phyloP scores from a whole-genome alignment of 2,113 vertebrate species.

The Tympanuchus pallidicinctus region DNA sequence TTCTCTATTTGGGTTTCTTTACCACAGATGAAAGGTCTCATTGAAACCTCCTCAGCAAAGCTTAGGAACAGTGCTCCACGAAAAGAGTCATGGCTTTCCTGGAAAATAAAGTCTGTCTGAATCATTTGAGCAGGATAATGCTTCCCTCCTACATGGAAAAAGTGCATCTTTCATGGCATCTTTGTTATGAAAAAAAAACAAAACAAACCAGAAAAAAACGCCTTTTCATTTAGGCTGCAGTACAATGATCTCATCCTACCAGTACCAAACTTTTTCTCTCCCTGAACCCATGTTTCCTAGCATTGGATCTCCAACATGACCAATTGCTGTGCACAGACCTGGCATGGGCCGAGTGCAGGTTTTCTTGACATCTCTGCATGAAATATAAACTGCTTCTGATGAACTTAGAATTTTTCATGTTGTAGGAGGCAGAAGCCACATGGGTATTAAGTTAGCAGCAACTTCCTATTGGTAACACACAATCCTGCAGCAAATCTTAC shows the following conservation, averaged over 20 bases:
- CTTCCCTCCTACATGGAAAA: constrained; percentile 21
- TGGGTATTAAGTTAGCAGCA: rapidly evolving
- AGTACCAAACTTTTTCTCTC: constrained; percentile 44
- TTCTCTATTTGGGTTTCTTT: background rate
- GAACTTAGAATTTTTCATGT: background rate
- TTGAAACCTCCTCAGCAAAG: background rate
- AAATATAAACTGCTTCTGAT: background rate
- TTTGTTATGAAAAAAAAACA: background rate
- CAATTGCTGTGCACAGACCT: constrained; percentile 22
- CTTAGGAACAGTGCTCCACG: constrained; percentile 14
- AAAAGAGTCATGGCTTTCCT: constrained; percentile 21
- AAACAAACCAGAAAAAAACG: too few relatives aligned
- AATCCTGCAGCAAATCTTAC: rapidly evolving
- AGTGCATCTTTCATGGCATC: constrained; percentile 35
- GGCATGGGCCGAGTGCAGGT: constrained; percentile 16
- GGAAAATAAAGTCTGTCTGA: constrained; percentile 61
- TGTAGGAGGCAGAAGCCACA: background rate
- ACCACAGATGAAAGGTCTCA: background rate
- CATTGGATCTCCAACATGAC: constrained; percentile 47
- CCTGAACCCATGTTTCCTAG: constrained; percentile 41
- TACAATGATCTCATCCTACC: constrained; percentile 45
- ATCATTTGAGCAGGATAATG: constrained; percentile 35
- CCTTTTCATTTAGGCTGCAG: constrained; percentile 36
- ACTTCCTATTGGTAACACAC: rapidly evolving
- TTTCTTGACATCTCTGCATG: constrained; percentile 9